Conservation (phyloP, 2,113 vertebrate species). For the Sander vitreus region DNA sequence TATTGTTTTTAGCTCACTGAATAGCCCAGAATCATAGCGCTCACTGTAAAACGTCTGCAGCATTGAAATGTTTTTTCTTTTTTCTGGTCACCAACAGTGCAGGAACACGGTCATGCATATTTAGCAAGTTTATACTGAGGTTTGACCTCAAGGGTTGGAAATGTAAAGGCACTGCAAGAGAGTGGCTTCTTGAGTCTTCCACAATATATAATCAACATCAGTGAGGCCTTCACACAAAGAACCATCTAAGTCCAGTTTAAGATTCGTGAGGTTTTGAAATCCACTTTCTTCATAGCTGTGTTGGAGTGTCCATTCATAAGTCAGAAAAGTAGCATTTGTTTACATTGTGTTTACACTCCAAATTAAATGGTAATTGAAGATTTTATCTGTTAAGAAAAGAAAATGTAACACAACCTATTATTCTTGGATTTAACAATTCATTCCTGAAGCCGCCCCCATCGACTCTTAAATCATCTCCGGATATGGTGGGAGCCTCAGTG, state of each 20-base stretch:
- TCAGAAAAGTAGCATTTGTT: conserved; percentile 39
- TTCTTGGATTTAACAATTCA: conserved; percentile 13
- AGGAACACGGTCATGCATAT: conserved; percentile 60
- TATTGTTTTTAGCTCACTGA: conserved; percentile 34
- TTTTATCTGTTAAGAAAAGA: background rate
- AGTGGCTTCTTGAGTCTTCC: conserved; percentile 74
- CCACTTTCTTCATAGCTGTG: background rate
- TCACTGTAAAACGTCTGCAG: conserved; percentile 37
- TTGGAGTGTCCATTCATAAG: conserved; percentile 27
- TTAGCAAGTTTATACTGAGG: conserved; percentile 65
- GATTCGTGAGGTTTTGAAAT: conserved; percentile 26
- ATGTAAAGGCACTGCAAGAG: conserved; percentile 60
- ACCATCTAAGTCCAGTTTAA: conserved; percentile 29
- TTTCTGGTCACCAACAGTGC: conserved; percentile 33
- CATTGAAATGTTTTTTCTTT: background rate
- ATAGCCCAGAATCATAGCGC: conserved; percentile 19
- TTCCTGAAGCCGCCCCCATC: conserved; percentile 32
- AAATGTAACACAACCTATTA: background rate
- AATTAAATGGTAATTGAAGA: background rate
- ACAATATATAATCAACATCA: conserved; percentile 67
- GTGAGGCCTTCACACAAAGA: conserved; percentile 54
- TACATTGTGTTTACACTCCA: conserved; percentile 1
- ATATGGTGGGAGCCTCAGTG: conserved; percentile 17
- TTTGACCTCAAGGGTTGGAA: conserved; percentile 64
- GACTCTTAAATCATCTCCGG: conserved; percentile 3